These are phyloP conservation scores for crab-eating macaque (Macaca fascicularis) DNA, from an alignment of 2,113 vertebrate species.

Conservation along the genomic window T2T-MFA8v1.1 NC_088391.1:102776001-102776500, in stretches of 20 bases:
- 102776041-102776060: neutral
- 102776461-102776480: fast-evolving
- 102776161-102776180: neutral
- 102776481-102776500: neutral
- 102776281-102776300: neutral
- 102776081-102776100: neutral
- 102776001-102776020: no score
- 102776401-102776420: neutral
- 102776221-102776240: neutral
- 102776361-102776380: neutral
- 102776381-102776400: no score
- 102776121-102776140: no score
- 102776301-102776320: neutral
- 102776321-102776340: neutral
- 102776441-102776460: neutral
- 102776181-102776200: neutral
- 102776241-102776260: neutral
- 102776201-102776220: neutral
- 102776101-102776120: no score
- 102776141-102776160: neutral
- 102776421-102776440: neutral
- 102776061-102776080: neutral
- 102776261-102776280: neutral
- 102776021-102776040: neutral
- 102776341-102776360: neutral